These are phyloP conservation scores for Sinocyclocheilus anophthalmus DNA, from an alignment of 2,113 vertebrate genomes.

Conservation along the genomic window DNA sequence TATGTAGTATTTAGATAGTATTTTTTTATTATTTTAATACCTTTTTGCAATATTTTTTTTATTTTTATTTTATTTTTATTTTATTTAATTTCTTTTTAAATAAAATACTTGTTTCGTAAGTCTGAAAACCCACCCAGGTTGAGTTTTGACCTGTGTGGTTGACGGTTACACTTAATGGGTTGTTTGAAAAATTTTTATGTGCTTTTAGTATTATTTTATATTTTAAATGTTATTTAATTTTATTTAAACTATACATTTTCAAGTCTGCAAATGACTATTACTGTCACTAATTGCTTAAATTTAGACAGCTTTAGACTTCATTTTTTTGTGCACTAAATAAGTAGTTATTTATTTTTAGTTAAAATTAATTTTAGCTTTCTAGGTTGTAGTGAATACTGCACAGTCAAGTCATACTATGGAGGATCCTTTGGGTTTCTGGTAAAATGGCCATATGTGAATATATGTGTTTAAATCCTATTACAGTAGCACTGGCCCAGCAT, in stretches of 20 bases:
- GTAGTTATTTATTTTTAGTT: neutral
- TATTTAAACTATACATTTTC: too few species aligned
- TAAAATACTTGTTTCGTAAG: neutral
- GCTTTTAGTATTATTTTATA: too few species aligned
- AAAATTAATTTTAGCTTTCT: neutral
- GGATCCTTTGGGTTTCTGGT: conserved; percentile 2
- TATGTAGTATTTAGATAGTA: neutral
- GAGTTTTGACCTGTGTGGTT: too few species aligned
- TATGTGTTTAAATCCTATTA: conserved; percentile 58
- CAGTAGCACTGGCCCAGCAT: conserved; percentile 62
- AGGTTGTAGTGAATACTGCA: neutral
- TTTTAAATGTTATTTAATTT: too few species aligned
- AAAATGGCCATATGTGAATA: conserved; percentile 37
- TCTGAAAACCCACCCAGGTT: neutral
- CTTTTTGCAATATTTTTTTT: neutral
- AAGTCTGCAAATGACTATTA: neutral
- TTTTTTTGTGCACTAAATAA: neutral
- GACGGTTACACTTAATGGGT: too few species aligned
- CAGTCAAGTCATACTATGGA: neutral
- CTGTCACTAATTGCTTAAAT: neutral
- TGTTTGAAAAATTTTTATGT: too few species aligned
- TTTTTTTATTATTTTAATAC: neutral
- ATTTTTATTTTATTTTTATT: neutral
- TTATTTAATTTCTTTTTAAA: neutral
- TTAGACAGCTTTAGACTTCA: neutral